phyloP scores from a whole-genome alignment of 2,797 vertebrate genomes.

The Gobionotothen gibberifrons region DNA sequence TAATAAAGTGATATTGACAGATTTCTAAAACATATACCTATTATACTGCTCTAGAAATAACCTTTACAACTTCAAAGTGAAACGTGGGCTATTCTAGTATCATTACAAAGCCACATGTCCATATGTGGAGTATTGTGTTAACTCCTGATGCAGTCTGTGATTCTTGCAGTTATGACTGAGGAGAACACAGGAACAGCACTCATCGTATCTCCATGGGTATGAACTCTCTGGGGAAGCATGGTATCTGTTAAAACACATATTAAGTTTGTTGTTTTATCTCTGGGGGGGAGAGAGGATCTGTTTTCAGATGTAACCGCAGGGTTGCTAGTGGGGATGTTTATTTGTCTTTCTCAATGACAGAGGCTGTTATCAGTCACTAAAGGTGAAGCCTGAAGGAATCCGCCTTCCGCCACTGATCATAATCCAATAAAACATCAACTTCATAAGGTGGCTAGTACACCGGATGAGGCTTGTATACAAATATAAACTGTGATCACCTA shows the following conservation, averaged over 20 bases:
- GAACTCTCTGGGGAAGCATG: constrained; percentile 58
- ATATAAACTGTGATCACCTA: constrained; percentile 26
- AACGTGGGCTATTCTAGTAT: constrained; percentile 47
- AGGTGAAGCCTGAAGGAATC: constrained; percentile 51
- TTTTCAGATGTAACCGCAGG: constrained; percentile 70
- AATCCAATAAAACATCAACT: constrained; percentile 64
- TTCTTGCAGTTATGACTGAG: constrained; percentile 27
- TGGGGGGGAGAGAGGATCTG: constrained; percentile 66
- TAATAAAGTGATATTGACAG: constrained; percentile 41
- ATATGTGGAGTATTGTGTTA: constrained; percentile 52
- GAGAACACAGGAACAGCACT: constrained; percentile 44
- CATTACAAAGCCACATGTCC: constrained; percentile 58
- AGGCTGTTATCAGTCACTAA: constrained; percentile 70
- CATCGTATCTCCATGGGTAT: constrained; percentile 31
- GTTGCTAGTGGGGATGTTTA: constrained; percentile 67
- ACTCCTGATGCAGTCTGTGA: constrained; percentile 30
- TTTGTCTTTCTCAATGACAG: constrained; percentile 76
- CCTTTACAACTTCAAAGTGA: constrained; percentile 65
- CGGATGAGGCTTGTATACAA: constrained; percentile 18
- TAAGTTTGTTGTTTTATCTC: constrained; percentile 73
- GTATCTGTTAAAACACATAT: constrained; percentile 75
- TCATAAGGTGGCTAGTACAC: constrained; percentile 25
- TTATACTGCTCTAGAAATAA: constrained; percentile 47
- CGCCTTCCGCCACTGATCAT: constrained; percentile 46
- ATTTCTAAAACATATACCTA: constrained; percentile 30